Evolutionary conservation across 2,113 vertebrate species (phyloP), one percentile per base, ranked within the genome.

Genomic region (Prunella fulvescens): DNA sequence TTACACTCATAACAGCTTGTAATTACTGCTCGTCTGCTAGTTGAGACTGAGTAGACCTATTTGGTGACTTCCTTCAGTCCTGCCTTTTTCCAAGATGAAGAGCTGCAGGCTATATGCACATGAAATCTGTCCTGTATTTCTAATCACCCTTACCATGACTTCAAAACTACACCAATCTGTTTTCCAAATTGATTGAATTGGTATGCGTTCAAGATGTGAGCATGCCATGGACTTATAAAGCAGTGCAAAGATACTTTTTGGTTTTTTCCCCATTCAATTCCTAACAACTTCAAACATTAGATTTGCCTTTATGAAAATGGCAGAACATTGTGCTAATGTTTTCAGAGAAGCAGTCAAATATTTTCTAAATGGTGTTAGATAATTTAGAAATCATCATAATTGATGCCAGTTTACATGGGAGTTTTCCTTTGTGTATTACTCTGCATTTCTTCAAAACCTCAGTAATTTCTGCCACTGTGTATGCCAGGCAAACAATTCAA

Each of bases 321-420:
- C 29, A 73, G 45, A 86, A 76, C 37, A 65, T 57, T 64, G 19
- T 76, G 25, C 10, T 81, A 81, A 64, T 47, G 8, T 74, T 79
- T 88, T 93, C 62, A 77, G n/a, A 69, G n/a, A 79, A 57, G 9
- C 22, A 80, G 29, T 74, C 15, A 76, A 88, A 79, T 80, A 77
- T 90, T 88, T 90, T 93, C 70, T 79, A n/a, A 90, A 54, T 69
- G 10, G 50, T 50, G 58, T 72, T 72, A 88, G n/a, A 54, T 92
- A 77, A 96, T 93, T 95, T 86, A 80, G 42, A 90, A 92, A 33
- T 31, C 23, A 90, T 77, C 62, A 77, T 65, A 74, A 88, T 90
- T 94, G 93, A 69, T 61, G 14, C 16, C 8, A 25, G 39, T 31
- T 85, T 94, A 61, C 11, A 73, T 20, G 7, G 13, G 10, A 92